Conservation (phyloP, 2,888 invertebrate species). For the Acronicta alni region DNA sequence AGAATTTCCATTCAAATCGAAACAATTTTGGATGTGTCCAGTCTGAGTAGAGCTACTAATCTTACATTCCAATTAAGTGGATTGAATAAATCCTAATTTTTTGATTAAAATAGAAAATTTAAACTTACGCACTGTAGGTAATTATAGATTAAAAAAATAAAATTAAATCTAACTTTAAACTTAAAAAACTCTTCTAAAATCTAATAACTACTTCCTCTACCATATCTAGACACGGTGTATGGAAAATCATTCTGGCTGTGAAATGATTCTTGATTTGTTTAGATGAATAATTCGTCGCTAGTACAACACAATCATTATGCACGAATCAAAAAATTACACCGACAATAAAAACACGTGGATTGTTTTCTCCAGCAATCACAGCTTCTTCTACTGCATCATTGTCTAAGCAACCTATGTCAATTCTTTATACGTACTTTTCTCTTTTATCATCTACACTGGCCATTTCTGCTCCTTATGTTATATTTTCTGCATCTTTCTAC, state of each 20-base stretch:
- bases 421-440: slow-evolving; percentile 70
- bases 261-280: slow-evolving; percentile 80
- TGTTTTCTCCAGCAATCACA: slow-evolving; percentile 48
- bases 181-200: slow-evolving; percentile 71
- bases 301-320: slow-evolving; percentile 48
- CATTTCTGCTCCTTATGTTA: slow-evolving; percentile 45
- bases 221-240: slow-evolving; percentile 86
- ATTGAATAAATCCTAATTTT: slow-evolving; percentile 77
- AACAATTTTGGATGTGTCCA: slow-evolving; percentile 62
- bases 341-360: slow-evolving; percentile 74
- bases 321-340: slow-evolving; percentile 64
- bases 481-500: slow-evolving; percentile 61
- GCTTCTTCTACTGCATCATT: slow-evolving; percentile 50
- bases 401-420: slow-evolving; percentile 68
- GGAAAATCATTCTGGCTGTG: slow-evolving; percentile 89
- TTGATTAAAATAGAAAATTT: slow-evolving; percentile 83
- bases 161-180: slow-evolving; percentile 74
- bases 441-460: slow-evolving; percentile 49
- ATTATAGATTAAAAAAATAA: slow-evolving; percentile 79
- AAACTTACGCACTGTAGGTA: slow-evolving; percentile 88
- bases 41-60: slow-evolving; percentile 79
- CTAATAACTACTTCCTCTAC: slow-evolving; percentile 76
- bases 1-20: slow-evolving; percentile 52
- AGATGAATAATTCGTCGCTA: slow-evolving; percentile 72
- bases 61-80: slow-evolving; percentile 83